These are phyloP conservation scores for Nasua narica DNA, from an alignment of 2,797 vertebrate species.

Conservation along the genomic window DNA sequence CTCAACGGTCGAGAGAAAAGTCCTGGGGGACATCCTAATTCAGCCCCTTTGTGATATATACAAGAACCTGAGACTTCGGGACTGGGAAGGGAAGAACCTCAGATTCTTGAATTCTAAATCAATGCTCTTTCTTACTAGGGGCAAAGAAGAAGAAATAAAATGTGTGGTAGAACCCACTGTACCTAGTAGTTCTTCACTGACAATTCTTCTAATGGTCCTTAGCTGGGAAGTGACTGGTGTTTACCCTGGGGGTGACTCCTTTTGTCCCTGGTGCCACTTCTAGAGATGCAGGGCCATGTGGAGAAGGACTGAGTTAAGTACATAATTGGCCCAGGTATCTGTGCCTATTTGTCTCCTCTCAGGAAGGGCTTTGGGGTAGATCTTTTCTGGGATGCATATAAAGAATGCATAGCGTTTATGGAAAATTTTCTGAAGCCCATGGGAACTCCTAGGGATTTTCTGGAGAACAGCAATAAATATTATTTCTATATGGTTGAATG, in stretches of 20 bases:
- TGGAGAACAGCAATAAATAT: not conserved
- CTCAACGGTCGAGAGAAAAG: not conserved
- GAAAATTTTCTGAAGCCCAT: constrained; percentile 31
- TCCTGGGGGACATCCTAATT: not conserved
- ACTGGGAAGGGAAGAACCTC: not conserved
- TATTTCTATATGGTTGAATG: not conserved
- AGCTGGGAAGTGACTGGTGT: rapidly evolving
- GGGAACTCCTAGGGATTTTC: not conserved
- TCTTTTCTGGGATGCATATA: not conserved
- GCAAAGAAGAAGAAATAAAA: not conserved
- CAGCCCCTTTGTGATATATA: not conserved
- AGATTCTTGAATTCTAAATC: not conserved
- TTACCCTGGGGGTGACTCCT: not conserved
- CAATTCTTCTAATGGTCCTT: rapidly evolving
- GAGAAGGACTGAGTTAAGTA: rapidly evolving
- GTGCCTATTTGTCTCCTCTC: constrained; percentile 40
- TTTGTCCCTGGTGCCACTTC: not conserved
- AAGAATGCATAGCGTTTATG: constrained; percentile 16
- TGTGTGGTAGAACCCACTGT: rapidly evolving
- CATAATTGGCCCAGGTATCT: rapidly evolving
- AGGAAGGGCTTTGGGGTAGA: constrained; percentile 9
- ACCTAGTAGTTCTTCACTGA: not conserved
- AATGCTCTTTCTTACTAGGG: not conserved
- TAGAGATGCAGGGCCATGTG: rapidly evolving
- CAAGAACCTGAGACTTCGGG: not conserved